Conservation (phyloP, 2,113 vertebrate genomes). For the Arizona elegans region DNA sequence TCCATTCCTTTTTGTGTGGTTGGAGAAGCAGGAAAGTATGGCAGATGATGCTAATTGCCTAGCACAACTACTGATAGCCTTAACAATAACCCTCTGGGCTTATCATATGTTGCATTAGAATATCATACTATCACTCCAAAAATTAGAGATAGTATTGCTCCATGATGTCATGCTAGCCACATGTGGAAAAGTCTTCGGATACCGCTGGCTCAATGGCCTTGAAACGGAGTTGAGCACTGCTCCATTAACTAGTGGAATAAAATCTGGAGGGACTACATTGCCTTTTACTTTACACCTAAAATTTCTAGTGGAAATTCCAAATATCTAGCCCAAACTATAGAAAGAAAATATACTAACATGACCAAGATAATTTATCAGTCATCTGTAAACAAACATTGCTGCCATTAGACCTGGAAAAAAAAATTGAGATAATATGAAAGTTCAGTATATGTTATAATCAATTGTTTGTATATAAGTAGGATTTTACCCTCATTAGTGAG, state of each 20-base stretch:
- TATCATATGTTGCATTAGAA: not conserved
- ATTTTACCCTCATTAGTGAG: not conserved
- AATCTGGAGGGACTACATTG: too few relatives aligned
- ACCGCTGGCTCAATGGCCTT: too few relatives aligned
- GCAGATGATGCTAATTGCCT: slow-evolving; percentile 4
- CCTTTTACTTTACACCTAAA: not conserved
- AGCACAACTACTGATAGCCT: not conserved
- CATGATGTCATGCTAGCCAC: too few relatives aligned
- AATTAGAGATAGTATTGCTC: too few relatives aligned
- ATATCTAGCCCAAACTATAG: slow-evolving; percentile 21
- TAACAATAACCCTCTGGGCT: not conserved
- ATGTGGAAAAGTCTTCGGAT: too few relatives aligned
- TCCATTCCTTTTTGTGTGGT: slow-evolving; percentile 31
- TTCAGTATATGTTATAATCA: not conserved
- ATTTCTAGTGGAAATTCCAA: not conserved
- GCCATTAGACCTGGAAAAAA: slow-evolving; percentile 27
- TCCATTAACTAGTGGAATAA: too few relatives aligned
- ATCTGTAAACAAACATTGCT: slow-evolving; percentile 26
- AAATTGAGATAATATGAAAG: slow-evolving; percentile 26
- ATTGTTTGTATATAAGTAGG: not conserved
- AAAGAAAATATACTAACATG: not conserved
- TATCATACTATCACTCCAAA: not conserved
- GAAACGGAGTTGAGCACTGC: too few relatives aligned
- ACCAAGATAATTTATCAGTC: slow-evolving; percentile 37
- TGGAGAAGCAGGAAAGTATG: not conserved